A percentile compares a stretch with the other conserved stretches of the same genome.
These are phyloP conservation scores for Diphyllodes magnificus DNA, from an alignment of 2,113 vertebrate genomes.

Conservation along the genomic window DNA sequence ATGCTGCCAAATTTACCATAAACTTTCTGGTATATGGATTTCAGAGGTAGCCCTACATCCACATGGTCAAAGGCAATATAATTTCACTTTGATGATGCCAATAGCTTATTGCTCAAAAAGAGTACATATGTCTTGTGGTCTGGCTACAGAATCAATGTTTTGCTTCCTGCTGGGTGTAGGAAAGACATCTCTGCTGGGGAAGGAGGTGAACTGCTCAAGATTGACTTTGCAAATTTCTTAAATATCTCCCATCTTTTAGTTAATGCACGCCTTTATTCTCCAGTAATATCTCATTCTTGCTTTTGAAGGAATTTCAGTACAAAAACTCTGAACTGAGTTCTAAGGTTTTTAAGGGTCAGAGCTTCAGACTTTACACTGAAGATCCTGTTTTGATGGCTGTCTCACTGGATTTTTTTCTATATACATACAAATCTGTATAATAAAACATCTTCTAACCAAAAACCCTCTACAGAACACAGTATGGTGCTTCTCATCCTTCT, in stretches of 20 bases:
- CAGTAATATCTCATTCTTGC: neutral
- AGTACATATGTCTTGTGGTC: neutral
- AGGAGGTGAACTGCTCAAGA: neutral
- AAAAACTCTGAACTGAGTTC: neutral
- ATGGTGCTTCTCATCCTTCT: neutral
- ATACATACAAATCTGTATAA: neutral
- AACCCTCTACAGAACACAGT: neutral
- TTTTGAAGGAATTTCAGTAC: neutral
- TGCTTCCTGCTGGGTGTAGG: neutral
- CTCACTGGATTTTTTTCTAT: neutral
- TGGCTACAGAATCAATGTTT: neutral
- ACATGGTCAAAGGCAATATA: neutral
- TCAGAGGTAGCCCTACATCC: neutral
- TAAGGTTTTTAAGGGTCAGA: neutral
- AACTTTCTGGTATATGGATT: neutral
- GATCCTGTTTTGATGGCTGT: neutral
- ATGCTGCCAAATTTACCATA: neutral
- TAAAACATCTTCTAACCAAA: neutral
- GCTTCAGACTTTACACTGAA: neutral
- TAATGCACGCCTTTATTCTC: neutral
- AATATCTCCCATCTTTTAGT: neutral
- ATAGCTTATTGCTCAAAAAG: neutral
- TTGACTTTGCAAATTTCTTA: neutral
- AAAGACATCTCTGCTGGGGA: neutral
- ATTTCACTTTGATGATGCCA: neutral